A percentile compares a stretch with the other conserved stretches of the same genome.
These are phyloP conservation scores for Thamnophis elegans DNA, from an alignment of 2,797 vertebrate genomes.

Conservation along the genomic window DNA sequence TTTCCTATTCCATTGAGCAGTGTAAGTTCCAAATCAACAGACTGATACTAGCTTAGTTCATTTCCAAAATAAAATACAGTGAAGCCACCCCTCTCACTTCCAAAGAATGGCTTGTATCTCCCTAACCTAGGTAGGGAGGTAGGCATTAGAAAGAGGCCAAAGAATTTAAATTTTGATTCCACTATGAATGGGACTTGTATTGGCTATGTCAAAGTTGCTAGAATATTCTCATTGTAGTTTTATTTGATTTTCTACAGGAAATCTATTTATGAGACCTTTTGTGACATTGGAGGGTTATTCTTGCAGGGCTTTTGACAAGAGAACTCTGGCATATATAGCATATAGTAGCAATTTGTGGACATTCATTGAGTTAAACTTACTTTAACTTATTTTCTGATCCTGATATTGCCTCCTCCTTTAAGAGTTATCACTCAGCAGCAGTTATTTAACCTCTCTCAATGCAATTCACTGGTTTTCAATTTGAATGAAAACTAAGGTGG, in stretches of 20 bases:
- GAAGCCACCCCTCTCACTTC: background rate
- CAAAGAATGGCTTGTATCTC: background rate
- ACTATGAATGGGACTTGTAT: background rate
- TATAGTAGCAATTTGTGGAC: background rate
- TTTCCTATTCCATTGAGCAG: background rate
- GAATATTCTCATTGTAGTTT: background rate
- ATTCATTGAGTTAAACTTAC: background rate
- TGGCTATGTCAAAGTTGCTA: background rate
- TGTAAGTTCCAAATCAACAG: background rate
- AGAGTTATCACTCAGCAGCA: background rate
- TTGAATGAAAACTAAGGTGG: background rate
- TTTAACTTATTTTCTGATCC: background rate
- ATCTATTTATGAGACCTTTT: background rate
- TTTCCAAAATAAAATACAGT: background rate
- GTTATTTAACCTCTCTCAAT: background rate
- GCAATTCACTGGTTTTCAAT: background rate
- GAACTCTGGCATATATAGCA: background rate
- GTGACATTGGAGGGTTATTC: background rate
- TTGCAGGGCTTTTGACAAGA: background rate
- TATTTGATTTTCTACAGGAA: background rate
- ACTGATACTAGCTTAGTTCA: background rate
- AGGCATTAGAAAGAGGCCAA: background rate
- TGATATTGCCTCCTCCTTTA: background rate
- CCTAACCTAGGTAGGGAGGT: background rate
- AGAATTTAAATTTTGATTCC: background rate